Percentiles rank a stretch among this genome's conserved stretches.
Conservation (phyloP, 2,797 vertebrate species). For the Thaleichthys pacificus region DNA sequence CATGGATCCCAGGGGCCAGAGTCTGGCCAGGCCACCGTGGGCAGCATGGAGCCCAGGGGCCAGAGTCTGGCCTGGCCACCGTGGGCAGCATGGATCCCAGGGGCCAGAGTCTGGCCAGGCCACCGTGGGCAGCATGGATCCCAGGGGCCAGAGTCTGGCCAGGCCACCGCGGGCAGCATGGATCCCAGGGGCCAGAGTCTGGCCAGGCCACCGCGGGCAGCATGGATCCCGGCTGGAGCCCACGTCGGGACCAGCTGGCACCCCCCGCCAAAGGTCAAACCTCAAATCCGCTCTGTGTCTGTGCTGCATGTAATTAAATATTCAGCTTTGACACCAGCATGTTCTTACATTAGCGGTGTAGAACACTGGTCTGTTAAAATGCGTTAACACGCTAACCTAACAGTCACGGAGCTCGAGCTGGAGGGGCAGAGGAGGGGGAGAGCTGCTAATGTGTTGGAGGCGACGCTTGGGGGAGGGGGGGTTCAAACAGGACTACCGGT, state of each 20-base stretch:
- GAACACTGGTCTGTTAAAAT: not conserved
- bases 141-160: not conserved
- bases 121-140: conserved; percentile 2
- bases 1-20: not conserved
- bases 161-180: conserved; percentile 3
- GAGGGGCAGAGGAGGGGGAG: not conserved
- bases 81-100: not conserved
- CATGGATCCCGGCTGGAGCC: conserved; percentile 1
- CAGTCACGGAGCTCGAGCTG: not conserved
- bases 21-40: not conserved
- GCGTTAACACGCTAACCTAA: no score
- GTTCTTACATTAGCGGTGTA: conserved; percentile 11
- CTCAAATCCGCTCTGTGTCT: conserved; percentile 56
- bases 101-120: no score
- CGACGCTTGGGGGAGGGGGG: not conserved
- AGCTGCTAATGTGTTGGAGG: not conserved
- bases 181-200: no score
- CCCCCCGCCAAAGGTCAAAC: conserved; percentile 41
- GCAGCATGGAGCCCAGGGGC: not conserved
- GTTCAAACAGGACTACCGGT: conserved; percentile 17
- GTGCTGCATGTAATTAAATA: conserved; percentile 52
- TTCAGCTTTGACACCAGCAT: conserved; percentile 31
- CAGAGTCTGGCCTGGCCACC: not conserved
- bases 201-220: conserved; percentile 3
- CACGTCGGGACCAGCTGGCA: conserved; percentile 61